Evolutionary conservation across 2,113 vertebrate species (phyloP), one percentile per base, ranked within the genome.

Genomic region (Crocuta crocuta): DNA sequence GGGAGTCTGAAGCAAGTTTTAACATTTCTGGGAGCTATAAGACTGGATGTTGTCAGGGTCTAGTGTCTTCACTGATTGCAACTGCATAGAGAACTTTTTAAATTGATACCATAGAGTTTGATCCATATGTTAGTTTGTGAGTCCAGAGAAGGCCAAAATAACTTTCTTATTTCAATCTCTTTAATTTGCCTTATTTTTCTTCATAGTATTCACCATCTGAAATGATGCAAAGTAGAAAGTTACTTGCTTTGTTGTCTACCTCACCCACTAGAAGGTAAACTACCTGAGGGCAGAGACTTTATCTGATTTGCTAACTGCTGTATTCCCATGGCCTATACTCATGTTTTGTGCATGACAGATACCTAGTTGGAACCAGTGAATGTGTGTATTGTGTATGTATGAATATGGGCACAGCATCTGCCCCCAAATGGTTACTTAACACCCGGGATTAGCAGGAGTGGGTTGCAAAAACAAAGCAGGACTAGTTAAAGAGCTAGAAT

Each of bases 161-260:
- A 39, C 53, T 71, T 23, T 45, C 63, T 43, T 53, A 91, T n/a
- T 3, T 83, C 50, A 50, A 66, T 2, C 35, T 1, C 12, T 53
- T 78, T 88, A 63, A 7, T 61, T 63, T 78, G 26, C 21, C 26
- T 92, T 73, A 50, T 73, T 90, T 95, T 80, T 82, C 7, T 73
- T 91, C 61, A n/a, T 5, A 28, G 21, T 4, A 23, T 0, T 80
- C 16, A 82, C 19, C 35, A 76, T 12, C 39, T 61, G 39, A 82
- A 39, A 86, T 45, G 63, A 31, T 28, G 39, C 1, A 10, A 33
- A 66, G 12, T 17, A 43, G 48, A 17, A 70, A 48, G 2, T 61
- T 73, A 48, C 35, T 35, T 58, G 2, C 21, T 35, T 61, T 82
- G 39, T 45, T 48, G 4, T 33, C 63, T 63, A 5, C 16, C 12